Conservation (phyloP, 2,888 invertebrate species). For the Amphiduros pacificus region DNA sequence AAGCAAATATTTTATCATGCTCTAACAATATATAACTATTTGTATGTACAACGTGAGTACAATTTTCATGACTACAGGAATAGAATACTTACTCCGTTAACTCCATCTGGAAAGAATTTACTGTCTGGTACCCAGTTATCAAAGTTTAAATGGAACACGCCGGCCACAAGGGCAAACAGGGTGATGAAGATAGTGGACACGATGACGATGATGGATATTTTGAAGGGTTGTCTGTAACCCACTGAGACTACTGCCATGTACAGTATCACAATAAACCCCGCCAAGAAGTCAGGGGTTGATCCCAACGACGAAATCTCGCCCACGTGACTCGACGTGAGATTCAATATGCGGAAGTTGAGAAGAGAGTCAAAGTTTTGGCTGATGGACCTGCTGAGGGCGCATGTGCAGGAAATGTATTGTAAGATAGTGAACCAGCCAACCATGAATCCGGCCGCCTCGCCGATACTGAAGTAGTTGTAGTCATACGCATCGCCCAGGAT, state of each 20-base stretch:
- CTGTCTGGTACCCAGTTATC: neutral
- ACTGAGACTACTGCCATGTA: neutral
- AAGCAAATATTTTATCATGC: too few species aligned
- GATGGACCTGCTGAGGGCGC: neutral
- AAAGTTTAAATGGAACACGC: neutral
- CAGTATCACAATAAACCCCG: neutral
- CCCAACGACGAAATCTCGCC: neutral
- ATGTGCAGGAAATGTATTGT: neutral
- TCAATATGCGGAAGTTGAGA: neutral
- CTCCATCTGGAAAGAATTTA: neutral
- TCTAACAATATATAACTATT: too few species aligned
- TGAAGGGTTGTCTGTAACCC: neutral
- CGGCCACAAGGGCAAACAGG: neutral
- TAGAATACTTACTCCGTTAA: neutral
- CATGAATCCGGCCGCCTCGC: slow-evolving; percentile 10
- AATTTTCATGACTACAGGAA: too few species aligned
- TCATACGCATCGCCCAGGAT: slow-evolving; percentile 7
- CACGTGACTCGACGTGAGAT: neutral
- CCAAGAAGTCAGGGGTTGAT: neutral
- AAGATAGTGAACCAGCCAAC: neutral
- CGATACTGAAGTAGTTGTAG: slow-evolving; percentile 11
- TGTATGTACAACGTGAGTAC: too few species aligned
- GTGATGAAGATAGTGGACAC: neutral
- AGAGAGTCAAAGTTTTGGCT: neutral
- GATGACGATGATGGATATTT: neutral